A percentile compares a stretch with the other conserved stretches of the same genome.
phyloP scores from a whole-genome alignment of 2,888 invertebrate species.

The Agonopterix arenella region DNA sequence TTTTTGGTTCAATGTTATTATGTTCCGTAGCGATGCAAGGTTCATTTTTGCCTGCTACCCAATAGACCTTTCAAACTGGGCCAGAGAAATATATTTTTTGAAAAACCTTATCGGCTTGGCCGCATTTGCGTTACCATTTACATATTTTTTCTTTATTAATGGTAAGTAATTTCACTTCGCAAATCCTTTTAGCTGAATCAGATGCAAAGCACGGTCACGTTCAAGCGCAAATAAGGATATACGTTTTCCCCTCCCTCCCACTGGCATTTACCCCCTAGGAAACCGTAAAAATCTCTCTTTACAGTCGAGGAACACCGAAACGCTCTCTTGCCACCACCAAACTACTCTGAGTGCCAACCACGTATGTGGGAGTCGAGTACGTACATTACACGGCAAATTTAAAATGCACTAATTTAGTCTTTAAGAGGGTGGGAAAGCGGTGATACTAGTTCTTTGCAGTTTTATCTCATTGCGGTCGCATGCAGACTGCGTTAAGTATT shows the following conservation, averaged over 20 bases:
- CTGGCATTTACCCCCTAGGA: conserved; percentile 16
- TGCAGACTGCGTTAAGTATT: too few species aligned
- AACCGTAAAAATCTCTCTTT: conserved; percentile 68
- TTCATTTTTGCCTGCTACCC: too few species aligned
- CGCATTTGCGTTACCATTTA: too few species aligned
- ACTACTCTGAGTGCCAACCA: conserved; percentile 38
- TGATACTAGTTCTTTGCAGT: neutral
- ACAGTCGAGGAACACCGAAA: conserved; percentile 61
- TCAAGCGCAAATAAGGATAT: conserved; percentile 52
- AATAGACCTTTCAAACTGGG: too few species aligned
- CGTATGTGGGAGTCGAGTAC: conserved; percentile 22
- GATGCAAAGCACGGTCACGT: conserved; percentile 62
- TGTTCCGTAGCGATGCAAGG: too few species aligned
- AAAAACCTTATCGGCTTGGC: too few species aligned
- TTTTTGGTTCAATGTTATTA: too few species aligned
- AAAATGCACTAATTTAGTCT: conserved; percentile 37
- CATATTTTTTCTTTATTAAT: too few species aligned
- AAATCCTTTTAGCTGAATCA: conserved; percentile 41
- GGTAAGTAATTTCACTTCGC: conserved; percentile 11
- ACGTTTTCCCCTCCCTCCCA: conserved; percentile 24
- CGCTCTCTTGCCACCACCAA: conserved; percentile 47
- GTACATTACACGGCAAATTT: conserved; percentile 27
- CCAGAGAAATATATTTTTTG: too few species aligned
- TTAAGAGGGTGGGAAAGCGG: neutral
- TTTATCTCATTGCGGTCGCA: neutral